Conservation (phyloP, 2,888 invertebrate species). For the Watsonalla cultraria region DNA sequence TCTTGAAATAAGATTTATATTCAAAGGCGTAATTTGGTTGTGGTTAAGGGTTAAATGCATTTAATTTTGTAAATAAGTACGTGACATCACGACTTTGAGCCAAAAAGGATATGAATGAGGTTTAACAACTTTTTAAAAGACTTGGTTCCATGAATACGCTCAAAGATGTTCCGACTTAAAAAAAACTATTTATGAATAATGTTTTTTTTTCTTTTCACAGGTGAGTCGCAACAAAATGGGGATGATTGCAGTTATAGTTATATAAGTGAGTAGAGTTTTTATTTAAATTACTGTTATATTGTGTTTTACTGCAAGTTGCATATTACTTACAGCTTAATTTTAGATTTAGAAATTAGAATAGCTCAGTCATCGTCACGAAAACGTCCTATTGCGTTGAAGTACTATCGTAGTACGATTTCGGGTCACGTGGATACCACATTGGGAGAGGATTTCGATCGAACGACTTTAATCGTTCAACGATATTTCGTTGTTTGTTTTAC, state of each 20-base stretch:
- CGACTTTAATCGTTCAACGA: no score
- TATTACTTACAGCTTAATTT: no score
- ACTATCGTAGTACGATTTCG: no score
- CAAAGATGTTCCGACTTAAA: background rate
- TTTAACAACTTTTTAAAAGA: slow-evolving; percentile 6
- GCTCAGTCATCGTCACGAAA: no score
- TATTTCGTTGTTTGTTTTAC: no score
- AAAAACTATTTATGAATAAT: background rate
- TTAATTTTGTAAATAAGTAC: slow-evolving; percentile 20
- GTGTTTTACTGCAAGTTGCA: background rate
- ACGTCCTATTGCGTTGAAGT: no score
- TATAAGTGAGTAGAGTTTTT: slow-evolving; percentile 65
- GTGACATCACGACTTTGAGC: slow-evolving; percentile 34
- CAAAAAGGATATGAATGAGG: slow-evolving; percentile 24
- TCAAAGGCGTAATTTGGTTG: background rate
- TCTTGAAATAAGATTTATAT: background rate
- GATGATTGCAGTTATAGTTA: slow-evolving; percentile 77
- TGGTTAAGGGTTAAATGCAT: slow-evolving; percentile 6
- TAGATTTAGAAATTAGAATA: no score
- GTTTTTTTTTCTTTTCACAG: slow-evolving; percentile 43
- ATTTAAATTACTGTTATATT: background rate
- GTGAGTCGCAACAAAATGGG: slow-evolving; percentile 75
- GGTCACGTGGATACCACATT: no score
- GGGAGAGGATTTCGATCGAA: no score
- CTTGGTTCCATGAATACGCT: background rate